Base-by-base conservation (phyloP, 2,888 invertebrate genomes). In the Pseudanteris insignis region DNA sequence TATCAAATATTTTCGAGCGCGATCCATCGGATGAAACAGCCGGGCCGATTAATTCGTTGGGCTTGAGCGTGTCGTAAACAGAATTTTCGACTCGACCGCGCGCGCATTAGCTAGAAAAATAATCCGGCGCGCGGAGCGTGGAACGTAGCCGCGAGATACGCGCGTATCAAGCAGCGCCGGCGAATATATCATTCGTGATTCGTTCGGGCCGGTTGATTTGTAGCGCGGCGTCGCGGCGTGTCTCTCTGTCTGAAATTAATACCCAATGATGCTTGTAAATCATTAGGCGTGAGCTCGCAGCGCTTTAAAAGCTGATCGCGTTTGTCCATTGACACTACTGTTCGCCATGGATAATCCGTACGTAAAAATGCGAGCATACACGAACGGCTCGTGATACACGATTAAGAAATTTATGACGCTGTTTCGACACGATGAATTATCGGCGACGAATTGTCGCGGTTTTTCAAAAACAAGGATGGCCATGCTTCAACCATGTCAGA, bases 151-250 rank as follows among this genome's bases (percentile, higher is more conserved):
- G 48, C n/a, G 68, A 72, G 72, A 70, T 70, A 70, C 68, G 69
- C 75, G 72, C 76, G 76, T 75, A 78, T 78, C 75, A 78, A 77
- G 71, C 69, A 69, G 26, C 26, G 2, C 5, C 26, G 51, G 70
- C 76, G 76, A 76, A 79, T 79, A 79, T 78, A 79, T 79, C 78
- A 79, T 78, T 79, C 77, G 78, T 78, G 78, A 79, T 78, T 78
- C 77, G 78, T 78, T 78, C 76, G 67, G 72, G 74, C 75, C 71
- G 72, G 5, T 78, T 79, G 77, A 79, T 79, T 79, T 79, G 77
- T 78, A 75, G 76, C 73, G 74, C 73, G 73, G 74, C 76, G 74
- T 76, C 76, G 73, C 72, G 68, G 73, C 70, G 68, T n/a, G n/a
- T n/a, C n/a, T 76, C 75, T 70, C 64, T 65, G 58, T 51, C 8